Base-by-base conservation (phyloP, 2,888 invertebrate genomes). In the Pammene fasciana region DNA sequence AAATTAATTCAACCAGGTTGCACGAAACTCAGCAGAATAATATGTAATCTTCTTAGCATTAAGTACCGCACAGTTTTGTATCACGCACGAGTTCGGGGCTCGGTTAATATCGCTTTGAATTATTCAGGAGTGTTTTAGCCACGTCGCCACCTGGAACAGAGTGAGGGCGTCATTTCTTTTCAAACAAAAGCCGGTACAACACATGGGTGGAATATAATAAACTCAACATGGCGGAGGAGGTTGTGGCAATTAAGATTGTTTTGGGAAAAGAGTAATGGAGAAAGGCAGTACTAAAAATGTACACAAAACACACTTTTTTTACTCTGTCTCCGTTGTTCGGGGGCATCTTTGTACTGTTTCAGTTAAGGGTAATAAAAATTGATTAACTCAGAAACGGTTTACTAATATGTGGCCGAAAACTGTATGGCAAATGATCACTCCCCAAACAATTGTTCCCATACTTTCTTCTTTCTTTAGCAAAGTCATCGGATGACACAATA, bases 111-210 rank as follows among this genome's bases (percentile, higher is more conserved):
- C 83, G 82, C 82, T 79, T 85, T 91, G 90, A 91, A 92, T 92
- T 75, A 92, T 92, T 91, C 90, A 91, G 82, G 77, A 83, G 85
- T 85, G 88, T 88, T 88, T 90, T 87, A 88, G 86, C 86, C 78
- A 79, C 82, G 82, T 80, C 81, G 79, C 82, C 90, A 89, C 89
- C 92, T 92, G 92, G 81, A 92, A 90, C 89, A 90, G 89, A 90
- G 84, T 86, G 87, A 87, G 78, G 85, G 82, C 81, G 83, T 88
- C 85, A 87, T 87, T 89, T 86, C 85, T 83, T 81, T 80, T 78
- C 74, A 78, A 82, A 83, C 79, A 77, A 66, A 70, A 52, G 60
- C 18, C 54, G 26, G 16, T 13, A 26, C 26, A 38, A 62, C 50
- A 62, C 62, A 62, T 9, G 16, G 50, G 14, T 38, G 48, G 61